A percentile compares a stretch with the other conserved stretches of the same genome.
These are phyloP conservation scores for Galbula dea DNA, from an alignment of 2,113 vertebrate species.

Conservation along the genomic window DNA sequence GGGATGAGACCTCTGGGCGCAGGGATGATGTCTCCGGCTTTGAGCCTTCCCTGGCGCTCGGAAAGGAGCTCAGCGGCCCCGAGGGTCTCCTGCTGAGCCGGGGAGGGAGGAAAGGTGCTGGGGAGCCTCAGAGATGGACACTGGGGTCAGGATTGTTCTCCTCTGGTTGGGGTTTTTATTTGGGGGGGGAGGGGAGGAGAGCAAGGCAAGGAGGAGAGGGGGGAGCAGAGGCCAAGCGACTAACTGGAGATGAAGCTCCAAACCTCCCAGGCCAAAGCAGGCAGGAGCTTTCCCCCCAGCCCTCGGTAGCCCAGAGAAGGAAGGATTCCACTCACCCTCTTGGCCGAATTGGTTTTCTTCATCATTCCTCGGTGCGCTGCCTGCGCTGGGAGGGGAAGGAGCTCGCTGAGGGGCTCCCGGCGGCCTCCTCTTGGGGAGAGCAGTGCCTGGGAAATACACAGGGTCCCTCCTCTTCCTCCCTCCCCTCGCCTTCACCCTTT, in stretches of 20 bases:
- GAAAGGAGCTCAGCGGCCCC: no score
- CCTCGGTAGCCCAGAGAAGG: not conserved
- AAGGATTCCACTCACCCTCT: slow-evolving; percentile 76
- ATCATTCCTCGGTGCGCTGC: slow-evolving; percentile 63
- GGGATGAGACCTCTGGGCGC: no score
- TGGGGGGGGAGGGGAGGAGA: no score
- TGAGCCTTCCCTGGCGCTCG: no score
- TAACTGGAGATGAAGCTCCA: not conserved
- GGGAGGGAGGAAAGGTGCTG: no score
- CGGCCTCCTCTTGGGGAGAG: not conserved
- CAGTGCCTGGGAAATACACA: not conserved
- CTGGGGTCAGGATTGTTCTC: no score
- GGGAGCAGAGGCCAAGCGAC: not conserved
- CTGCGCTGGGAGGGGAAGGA: not conserved
- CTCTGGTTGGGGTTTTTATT: no score
- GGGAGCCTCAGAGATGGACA: no score
- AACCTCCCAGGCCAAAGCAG: not conserved
- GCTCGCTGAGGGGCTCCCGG: not conserved
- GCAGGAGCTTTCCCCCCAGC: not conserved
- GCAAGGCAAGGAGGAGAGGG: no score
- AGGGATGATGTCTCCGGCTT: no score
- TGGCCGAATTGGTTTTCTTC: slow-evolving; percentile 85
- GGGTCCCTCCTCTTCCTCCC: slow-evolving; percentile 18
- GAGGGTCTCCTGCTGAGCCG: no score
- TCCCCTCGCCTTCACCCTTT: not conserved